phyloP scores from a whole-genome alignment of 2,888 invertebrate species.

The Hypercompe scribonia region DNA sequence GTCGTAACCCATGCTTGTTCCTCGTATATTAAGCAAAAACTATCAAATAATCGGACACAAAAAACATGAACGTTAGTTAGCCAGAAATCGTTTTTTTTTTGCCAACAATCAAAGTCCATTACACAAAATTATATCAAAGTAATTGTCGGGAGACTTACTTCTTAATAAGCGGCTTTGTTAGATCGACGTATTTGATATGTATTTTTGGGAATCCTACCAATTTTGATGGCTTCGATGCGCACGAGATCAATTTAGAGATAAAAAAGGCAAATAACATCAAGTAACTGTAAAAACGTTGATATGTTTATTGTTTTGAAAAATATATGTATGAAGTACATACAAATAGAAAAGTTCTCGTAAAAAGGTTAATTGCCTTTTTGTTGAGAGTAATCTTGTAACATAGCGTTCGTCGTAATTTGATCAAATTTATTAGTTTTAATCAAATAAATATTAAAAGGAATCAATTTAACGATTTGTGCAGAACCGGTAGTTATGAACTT shows the following conservation, averaged over 20 bases:
- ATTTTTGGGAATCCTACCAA: conserved; percentile 5
- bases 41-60: neutral
- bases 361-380: neutral
- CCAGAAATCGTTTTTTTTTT: conserved; percentile 4
- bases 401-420: neutral
- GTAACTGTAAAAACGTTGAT: neutral
- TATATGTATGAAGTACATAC: neutral
- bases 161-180: conserved; percentile 15
- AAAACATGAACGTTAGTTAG: neutral
- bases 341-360: neutral
- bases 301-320: neutral
- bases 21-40: conserved; percentile 4
- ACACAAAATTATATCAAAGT: conserved; percentile 2
- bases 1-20: conserved; percentile 1
- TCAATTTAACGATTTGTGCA: neutral
- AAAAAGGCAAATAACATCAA: neutral
- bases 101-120: conserved; percentile 7
- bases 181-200: neutral
- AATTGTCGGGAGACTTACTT: conserved; percentile 9
- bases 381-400: neutral
- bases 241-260: neutral
- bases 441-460: neutral
- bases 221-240: conserved; percentile 8
- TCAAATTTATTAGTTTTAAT: neutral
- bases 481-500: neutral